Evolutionary conservation across 2,797 vertebrate species (phyloP).

Genomic region (Cossypha heuglini): DNA sequence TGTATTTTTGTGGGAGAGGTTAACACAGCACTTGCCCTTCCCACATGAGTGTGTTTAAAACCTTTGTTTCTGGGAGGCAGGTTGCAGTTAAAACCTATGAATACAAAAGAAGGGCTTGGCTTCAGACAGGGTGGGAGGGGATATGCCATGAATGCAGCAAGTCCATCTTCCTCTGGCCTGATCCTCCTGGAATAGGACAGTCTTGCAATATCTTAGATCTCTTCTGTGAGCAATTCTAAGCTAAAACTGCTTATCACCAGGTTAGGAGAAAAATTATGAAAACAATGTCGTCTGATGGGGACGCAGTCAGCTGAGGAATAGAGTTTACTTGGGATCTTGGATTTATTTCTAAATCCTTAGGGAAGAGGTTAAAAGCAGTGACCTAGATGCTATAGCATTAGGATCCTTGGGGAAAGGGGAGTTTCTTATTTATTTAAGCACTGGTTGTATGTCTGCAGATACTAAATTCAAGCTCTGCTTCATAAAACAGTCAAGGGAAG

Average conservation of each 20-base stretch:
- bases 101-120: not conserved
- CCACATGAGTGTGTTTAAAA: not conserved
- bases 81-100: not conserved
- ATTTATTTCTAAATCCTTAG: not conserved
- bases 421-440: not conserved
- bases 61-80: not conserved
- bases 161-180: not conserved
- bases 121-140: not conserved
- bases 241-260: not conserved
- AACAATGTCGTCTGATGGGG: not conserved
- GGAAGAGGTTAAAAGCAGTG: not conserved
- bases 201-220: not conserved
- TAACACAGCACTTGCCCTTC: not conserved
- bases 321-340: not conserved
- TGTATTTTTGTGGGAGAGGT: not conserved
- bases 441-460: not conserved
- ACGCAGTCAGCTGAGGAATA: not conserved
- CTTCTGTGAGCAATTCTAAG: not conserved
- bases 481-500: not conserved
- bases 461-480: slow-evolving; percentile 8
- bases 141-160: not conserved
- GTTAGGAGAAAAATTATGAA: not conserved
- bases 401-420: not conserved
- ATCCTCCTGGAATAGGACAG: not conserved
- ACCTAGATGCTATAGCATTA: not conserved